Conservation (phyloP, 35 echinoderm and acorn worm species). For the Apostichopus parvimensis region DNA sequence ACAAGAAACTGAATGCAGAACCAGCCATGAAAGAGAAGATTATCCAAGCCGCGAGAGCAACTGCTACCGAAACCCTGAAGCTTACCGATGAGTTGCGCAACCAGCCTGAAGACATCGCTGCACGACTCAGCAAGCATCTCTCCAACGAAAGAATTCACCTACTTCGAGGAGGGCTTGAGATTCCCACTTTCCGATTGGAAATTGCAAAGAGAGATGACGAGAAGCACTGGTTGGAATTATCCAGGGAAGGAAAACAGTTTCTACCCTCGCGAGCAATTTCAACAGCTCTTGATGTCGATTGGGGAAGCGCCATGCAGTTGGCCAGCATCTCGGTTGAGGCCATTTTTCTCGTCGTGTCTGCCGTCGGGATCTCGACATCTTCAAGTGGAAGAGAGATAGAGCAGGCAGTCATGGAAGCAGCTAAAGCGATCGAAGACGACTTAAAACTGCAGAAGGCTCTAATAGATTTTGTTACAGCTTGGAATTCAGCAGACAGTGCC, state of each 20-base stretch:
- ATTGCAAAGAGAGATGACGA: slow-evolving; percentile 41
- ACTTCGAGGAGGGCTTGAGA: slow-evolving; percentile 38
- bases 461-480: not conserved
- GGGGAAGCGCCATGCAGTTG: slow-evolving; percentile 22
- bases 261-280: not conserved
- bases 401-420: not conserved
- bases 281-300: slow-evolving; percentile 32
- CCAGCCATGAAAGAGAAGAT: slow-evolving; percentile 36
- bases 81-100: not conserved
- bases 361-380: slow-evolving; percentile 21
- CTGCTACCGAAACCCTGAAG: slow-evolving; percentile 49
- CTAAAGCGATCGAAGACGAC: not conserved
- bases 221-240: not conserved
- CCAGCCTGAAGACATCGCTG: no score
- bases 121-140: slow-evolving; percentile 1
- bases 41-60: slow-evolving; percentile 33
- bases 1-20: slow-evolving; percentile 49
- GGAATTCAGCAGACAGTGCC: no score
- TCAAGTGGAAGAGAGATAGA: slow-evolving; percentile 1
- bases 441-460: not conserved
- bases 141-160: slow-evolving; percentile 49
- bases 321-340: slow-evolving; percentile 57
- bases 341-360: slow-evolving; percentile 47
- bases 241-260: slow-evolving; percentile 40
- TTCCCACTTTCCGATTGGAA: not conserved